Base-by-base conservation (phyloP, 2,797 vertebrate species). In the Meriones psammophilus region DNA sequence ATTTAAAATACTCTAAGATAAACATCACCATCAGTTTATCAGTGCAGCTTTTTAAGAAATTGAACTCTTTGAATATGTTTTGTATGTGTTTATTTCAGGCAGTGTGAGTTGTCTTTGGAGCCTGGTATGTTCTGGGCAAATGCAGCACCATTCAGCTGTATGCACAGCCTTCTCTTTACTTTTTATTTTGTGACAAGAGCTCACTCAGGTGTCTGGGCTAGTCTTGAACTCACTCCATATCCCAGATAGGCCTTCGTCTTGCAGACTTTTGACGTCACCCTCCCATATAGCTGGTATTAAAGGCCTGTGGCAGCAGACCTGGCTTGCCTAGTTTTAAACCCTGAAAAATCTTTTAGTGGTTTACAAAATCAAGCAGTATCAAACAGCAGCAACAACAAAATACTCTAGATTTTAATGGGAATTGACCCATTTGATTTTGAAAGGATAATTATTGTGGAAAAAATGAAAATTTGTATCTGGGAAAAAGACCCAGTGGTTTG, bases 361-460 rank as follows among this genome's bases (percentile, higher is more conserved):
- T 91, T 93, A 68, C 14, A 69, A 80, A 50, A 81, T 74, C 28
- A 30, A 56, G 8, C 81, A 39, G 4, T 66, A 17, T 68, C 88
- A 36, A 6, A 81, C 8, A 90, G 13, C 24, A 64, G 17, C 26
- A 2, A 33, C 46, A 68, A 22, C 12, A 58, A 85, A 50, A 68
- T 88, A 14, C 64, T 83, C 24, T 90, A 74, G n/a, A 20, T 93
- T 94, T 50, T n/a, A 93, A 39, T 50, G 95, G 71, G 36, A 77
- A 92, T 81, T 83, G 94, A 92, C 28, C 12, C 46, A 88, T 92
- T 87, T 91, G 62, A 96, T 54, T 93, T 92, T 71, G 76, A 91
- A 95, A 91, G 36, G 46, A 77, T 58, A 46, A 89, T 86, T 89
- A 69, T 7, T 71, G 4, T 77, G 92, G 54, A 9, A 81, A 71